Percentiles rank a stretch among this genome's conserved stretches.
Evolutionary conservation across 2,888 invertebrate genomes (phyloP).

Genomic region (Drosophila peninsularis): DNA sequence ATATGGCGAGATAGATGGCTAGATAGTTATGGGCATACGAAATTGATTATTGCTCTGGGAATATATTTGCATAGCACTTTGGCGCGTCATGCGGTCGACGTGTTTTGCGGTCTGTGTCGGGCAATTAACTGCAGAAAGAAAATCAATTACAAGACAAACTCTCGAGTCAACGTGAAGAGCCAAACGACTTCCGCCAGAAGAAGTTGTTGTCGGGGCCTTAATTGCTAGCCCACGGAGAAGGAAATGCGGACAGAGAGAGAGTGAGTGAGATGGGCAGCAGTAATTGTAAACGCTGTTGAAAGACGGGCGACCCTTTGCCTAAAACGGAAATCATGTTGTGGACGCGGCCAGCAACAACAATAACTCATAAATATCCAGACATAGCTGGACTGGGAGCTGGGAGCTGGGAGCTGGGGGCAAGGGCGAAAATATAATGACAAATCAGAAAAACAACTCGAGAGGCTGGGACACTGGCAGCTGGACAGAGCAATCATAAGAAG

Average conservation of each 20-base stretch:
- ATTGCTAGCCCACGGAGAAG: conserved; percentile 45
- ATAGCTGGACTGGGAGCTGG: conserved; percentile 52
- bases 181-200: conserved; percentile 73
- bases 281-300: conserved; percentile 29
- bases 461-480: conserved; percentile 52
- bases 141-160: conserved; percentile 66
- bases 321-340: conserved; percentile 76
- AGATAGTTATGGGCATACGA: conserved; percentile 13
- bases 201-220: conserved; percentile 52
- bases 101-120: conserved; percentile 65
- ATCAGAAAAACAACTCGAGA: conserved; percentile 66
- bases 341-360: conserved; percentile 45
- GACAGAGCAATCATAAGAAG: conserved; percentile 66
- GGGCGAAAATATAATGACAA: conserved; percentile 70
- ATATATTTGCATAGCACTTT: conserved; percentile 75
- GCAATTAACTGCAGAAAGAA: conserved; percentile 70
- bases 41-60: conserved; percentile 56
- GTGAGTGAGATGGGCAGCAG: conserved; percentile 3
- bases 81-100: conserved; percentile 61
- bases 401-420: conserved; percentile 3
- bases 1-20: conserved; percentile 52
- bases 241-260: background rate
- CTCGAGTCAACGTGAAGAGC: conserved; percentile 55
- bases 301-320: conserved; percentile 57
- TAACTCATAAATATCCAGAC: conserved; percentile 61